A percentile compares a stretch with the other conserved stretches of the same genome.
These are phyloP conservation scores for Lagocephalus sceleratus DNA, from an alignment of 2,797 vertebrate genomes.

Conservation along the genomic window DNA sequence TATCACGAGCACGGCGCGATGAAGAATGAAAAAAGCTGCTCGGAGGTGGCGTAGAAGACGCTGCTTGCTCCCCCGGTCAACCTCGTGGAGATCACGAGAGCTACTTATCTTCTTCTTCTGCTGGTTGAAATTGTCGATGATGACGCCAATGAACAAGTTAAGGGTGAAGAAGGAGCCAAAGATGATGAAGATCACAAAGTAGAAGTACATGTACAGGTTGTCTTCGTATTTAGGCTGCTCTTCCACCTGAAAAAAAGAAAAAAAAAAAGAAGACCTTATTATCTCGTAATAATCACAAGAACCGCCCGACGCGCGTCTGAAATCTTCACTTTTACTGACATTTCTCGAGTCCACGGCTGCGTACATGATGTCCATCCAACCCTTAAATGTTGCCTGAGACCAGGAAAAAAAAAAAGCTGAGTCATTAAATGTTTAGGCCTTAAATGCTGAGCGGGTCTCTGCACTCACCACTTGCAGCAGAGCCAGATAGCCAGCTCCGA, in stretches of 20 bases:
- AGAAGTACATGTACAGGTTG: conserved; percentile 97
- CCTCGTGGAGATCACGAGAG: conserved; percentile 2
- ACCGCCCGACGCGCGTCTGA: no score
- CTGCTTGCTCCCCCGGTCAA: no score
- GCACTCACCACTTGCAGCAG: conserved; percentile 94
- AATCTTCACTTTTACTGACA: conserved; percentile 50
- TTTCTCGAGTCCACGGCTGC: conserved; percentile 79
- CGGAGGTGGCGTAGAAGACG: no score
- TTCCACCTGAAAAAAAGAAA: conserved; percentile 73
- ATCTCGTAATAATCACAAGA: neutral
- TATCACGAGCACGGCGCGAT: no score
- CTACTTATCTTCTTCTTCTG: conserved; percentile 99
- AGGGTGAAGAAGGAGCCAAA: conserved; percentile 99
- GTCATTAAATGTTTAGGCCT: neutral
- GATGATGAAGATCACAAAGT: conserved; percentile 99
- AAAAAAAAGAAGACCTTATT: neutral
- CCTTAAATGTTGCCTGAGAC: conserved; percentile 80
- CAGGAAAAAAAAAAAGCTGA: conserved; percentile 32
- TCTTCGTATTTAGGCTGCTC: conserved; percentile 91
- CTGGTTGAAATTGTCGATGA: conserved; percentile 99
- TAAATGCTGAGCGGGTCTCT: neutral
- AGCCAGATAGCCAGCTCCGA: conserved; percentile 93
- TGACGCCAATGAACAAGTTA: conserved; percentile 98
- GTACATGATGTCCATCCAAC: conserved; percentile 86
- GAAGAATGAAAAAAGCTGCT: no score